These are phyloP conservation scores for Leptura quadrifasciata DNA, from an alignment of 2,888 invertebrate genomes.

Conservation along the genomic window DNA sequence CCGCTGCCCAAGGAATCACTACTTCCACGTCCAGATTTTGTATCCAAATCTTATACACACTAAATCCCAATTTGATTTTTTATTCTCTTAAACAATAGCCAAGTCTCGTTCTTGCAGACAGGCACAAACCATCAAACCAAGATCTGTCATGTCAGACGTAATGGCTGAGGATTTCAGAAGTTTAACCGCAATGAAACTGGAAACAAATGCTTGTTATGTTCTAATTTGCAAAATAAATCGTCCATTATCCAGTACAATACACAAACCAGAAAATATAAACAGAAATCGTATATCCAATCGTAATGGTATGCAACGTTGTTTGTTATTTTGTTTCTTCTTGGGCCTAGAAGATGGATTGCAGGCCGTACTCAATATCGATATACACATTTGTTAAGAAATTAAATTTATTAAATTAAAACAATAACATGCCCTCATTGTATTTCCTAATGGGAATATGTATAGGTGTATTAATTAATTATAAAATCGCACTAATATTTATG, in stretches of 20 bases:
- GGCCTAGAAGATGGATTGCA: not conserved
- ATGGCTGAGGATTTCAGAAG: not conserved
- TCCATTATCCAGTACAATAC: conserved; percentile 1
- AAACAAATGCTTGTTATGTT: not conserved
- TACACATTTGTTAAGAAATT: no score
- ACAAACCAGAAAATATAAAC: conserved; percentile 20
- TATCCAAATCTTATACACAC: no score
- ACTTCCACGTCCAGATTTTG: no score
- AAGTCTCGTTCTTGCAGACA: no score
- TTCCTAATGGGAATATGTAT: no score
- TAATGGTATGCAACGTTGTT: not conserved
- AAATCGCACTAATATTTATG: no score
- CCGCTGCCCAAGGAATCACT: no score
- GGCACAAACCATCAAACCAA: not conserved
- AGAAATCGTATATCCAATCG: conserved; percentile 18
- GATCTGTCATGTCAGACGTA: not conserved
- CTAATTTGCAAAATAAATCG: conserved; percentile 13
- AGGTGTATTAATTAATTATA: no score
- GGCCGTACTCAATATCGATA: not conserved
- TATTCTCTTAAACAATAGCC: no score
- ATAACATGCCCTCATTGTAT: no score
- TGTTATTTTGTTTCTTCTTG: conserved; percentile 14
- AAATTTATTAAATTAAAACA: no score
- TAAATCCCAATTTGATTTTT: no score
- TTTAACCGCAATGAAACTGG: not conserved